Conservation (phyloP, 2,888 invertebrate genomes). For the Phaonia tiefii region DNA sequence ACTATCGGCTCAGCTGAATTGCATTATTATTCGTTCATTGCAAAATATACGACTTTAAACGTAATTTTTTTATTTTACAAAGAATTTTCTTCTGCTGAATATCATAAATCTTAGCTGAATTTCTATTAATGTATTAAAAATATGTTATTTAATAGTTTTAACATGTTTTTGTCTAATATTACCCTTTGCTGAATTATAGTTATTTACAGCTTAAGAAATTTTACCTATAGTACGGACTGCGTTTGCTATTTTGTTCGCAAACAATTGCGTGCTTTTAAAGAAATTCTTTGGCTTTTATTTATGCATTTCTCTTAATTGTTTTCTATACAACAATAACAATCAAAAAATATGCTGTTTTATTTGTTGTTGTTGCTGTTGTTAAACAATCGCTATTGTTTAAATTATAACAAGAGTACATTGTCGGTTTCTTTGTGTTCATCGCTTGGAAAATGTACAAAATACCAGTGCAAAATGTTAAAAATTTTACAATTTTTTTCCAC, state of each 20-base stretch:
- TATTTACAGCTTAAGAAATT: not conserved
- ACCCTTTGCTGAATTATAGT: not conserved
- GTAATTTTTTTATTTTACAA: too few relatives aligned
- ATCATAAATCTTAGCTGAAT: not conserved
- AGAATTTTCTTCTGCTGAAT: not conserved
- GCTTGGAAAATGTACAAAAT: conserved; percentile 59
- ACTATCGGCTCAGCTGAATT: too few relatives aligned
- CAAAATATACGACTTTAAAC: too few relatives aligned
- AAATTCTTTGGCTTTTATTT: conserved; percentile 26
- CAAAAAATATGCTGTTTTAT: conserved; percentile 26
- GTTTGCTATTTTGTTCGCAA: not conserved
- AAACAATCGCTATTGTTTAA: conserved; percentile 63
- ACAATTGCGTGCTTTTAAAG: conserved; percentile 25
- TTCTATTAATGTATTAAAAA: not conserved
- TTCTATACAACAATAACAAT: conserved; percentile 12
- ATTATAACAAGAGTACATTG: conserved; percentile 32
- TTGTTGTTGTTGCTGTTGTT: conserved; percentile 31
- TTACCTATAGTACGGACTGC: not conserved
- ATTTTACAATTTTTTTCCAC: conserved; percentile 41
- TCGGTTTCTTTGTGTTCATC: conserved; percentile 56
- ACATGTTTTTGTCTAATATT: not conserved
- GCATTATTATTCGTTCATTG: too few relatives aligned
- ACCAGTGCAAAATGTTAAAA: conserved; percentile 66
- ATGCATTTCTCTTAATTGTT: conserved; percentile 40
- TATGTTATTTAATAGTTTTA: not conserved